These are phyloP conservation scores for Myrmecobius fasciatus DNA, from an alignment of 2,113 vertebrate species.

Conservation along the genomic window DNA sequence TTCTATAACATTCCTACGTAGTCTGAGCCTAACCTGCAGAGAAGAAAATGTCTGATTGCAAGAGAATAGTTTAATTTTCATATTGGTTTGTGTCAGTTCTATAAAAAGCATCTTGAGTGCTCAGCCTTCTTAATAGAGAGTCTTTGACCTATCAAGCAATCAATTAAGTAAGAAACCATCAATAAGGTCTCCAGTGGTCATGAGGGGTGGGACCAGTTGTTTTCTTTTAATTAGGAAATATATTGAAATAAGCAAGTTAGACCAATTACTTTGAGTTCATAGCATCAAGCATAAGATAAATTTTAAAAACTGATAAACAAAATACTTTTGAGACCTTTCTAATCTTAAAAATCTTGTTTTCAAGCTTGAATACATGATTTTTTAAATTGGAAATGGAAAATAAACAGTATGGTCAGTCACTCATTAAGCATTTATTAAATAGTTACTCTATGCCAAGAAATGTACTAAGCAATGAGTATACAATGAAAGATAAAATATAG, in stretches of 20 bases:
- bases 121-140: neutral
- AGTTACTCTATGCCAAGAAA: neutral
- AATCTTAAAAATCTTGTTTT: neutral
- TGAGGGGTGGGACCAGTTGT: neutral
- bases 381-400: neutral
- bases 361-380: neutral
- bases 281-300: neutral
- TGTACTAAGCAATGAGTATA: neutral
- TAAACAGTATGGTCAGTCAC: neutral
- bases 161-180: neutral
- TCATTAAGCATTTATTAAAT: neutral
- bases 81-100: neutral
- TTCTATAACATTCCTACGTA: neutral
- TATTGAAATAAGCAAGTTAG: neutral
- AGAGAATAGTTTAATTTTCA: neutral
- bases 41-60: neutral
- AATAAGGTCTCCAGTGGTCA: neutral
- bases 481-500: neutral
- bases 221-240: neutral
- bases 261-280: neutral
- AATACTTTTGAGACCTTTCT: neutral
- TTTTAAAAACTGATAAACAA: neutral
- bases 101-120: neutral
- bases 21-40: neutral
- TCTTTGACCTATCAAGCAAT: neutral